Conservation (phyloP, 2,797 vertebrate genomes). For the Synanceia verrucosa region DNA sequence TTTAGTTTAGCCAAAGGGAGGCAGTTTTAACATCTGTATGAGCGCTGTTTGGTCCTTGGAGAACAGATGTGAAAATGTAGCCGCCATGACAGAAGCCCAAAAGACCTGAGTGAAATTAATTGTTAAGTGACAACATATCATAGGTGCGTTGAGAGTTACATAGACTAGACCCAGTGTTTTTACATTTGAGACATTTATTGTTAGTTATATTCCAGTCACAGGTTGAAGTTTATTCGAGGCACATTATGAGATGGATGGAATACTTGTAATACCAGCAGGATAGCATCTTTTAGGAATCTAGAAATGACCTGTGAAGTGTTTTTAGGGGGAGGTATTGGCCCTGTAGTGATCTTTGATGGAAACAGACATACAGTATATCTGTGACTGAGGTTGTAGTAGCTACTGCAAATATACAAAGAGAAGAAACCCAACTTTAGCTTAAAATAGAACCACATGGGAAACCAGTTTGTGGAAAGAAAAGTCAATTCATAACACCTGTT, state of each 20-base stretch:
- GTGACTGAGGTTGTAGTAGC: not conserved
- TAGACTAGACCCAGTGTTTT: not conserved
- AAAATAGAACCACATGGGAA: slow-evolving; percentile 30
- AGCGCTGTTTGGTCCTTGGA: not conserved
- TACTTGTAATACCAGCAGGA: too few species aligned
- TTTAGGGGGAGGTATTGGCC: not conserved
- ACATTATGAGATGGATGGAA: not conserved
- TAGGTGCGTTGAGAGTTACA: slow-evolving; percentile 2
- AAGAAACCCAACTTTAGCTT: slow-evolving; percentile 4
- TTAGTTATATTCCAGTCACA: not conserved
- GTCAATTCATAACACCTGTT: slow-evolving; percentile 37
- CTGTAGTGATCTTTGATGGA: slow-evolving; percentile 2
- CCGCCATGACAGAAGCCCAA: slow-evolving; percentile 6
- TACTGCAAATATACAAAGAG: not conserved
- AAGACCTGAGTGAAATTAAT: slow-evolving; percentile 10
- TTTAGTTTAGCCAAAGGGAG: not conserved
- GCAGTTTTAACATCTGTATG: slow-evolving; percentile 31
- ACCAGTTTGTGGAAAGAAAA: slow-evolving; percentile 19
- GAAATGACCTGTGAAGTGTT: slow-evolving; percentile 3
- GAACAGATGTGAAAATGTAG: slow-evolving; percentile 14
- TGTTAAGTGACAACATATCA: slow-evolving; percentile 4
- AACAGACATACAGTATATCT: slow-evolving; percentile 4
- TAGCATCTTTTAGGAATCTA: not conserved
- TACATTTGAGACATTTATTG: not conserved
- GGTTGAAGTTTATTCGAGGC: not conserved